These are phyloP conservation scores for Cricetomys ansorgei DNA, from an alignment of 2,113 vertebrate genomes.

Conservation along the genomic window DNA sequence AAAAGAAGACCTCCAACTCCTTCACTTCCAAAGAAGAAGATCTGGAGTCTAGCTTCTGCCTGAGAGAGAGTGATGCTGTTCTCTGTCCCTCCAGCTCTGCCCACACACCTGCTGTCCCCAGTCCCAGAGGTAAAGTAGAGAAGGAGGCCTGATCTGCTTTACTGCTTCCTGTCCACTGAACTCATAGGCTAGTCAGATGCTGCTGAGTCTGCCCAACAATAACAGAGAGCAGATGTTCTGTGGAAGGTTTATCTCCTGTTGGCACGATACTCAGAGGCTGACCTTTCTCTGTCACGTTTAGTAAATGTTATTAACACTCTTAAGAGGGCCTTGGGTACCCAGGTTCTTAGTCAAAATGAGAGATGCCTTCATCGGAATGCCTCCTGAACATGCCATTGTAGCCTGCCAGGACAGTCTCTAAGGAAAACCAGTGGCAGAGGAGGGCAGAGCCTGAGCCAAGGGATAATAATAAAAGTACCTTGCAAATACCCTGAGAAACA, in stretches of 20 bases:
- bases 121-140: constrained; percentile 5
- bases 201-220: constrained; percentile 37
- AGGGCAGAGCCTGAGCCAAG: neutral
- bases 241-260: constrained; percentile 56
- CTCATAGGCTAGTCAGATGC: constrained; percentile 31
- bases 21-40: neutral
- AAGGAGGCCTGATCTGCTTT: neutral
- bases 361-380: neutral
- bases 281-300: constrained; percentile 66
- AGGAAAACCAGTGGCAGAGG: neutral
- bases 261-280: constrained; percentile 49
- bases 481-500: neutral
- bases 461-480: neutral
- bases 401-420: neutral
- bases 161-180: neutral
- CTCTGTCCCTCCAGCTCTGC: neutral
- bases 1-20: neutral
- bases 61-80: neutral
- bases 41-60: neutral
- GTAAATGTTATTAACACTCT: neutral
- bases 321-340: neutral
- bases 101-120: neutral
- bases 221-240: constrained; percentile 69
- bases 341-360: neutral
- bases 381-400: neutral